Evolutionary conservation across 2,797 vertebrate species (phyloP), one percentile per base, ranked within the genome.

Genomic region (Xenentodon cancila): DNA sequence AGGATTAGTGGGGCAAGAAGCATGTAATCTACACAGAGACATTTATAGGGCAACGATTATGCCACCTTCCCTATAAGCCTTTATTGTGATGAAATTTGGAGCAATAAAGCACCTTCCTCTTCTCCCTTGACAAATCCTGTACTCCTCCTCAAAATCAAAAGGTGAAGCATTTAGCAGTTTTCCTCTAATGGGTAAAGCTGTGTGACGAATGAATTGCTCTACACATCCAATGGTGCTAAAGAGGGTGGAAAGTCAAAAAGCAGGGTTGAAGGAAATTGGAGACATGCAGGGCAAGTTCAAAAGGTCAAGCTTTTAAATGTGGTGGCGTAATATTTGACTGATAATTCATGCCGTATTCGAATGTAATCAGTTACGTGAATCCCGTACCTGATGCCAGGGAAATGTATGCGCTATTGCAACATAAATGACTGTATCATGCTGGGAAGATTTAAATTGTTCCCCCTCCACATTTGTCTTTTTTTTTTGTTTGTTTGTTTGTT

Each of bases 41-140:
- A 81, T 93, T 92, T 92, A 91, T 88, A 90, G 89, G 88, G 84
- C 86, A 84, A 81, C 61, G 81, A 90, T 92, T 92, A 91, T 90
- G 86, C 86, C 91, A 90, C 86, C 87, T 91, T 91, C 81, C 79
- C 79, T 76, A 89, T 87, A 92, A 93, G 90, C 91, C 90, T 91
- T 92, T 89, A 93, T 93, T 93, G 91, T 93, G 91, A 93, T 92
- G 91, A 92, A 93, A 94, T 93, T 91, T 86, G 53, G 73, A 88
- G 91, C 90, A 92, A 93, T 92, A 92, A 93, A 91, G 89, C 86
- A 90, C 85, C 80, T 90, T 86, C 85, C 85, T 74, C 74, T 60
- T 84, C 71, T 89, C 89, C 88, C 80, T 77, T 88, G 86, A 92
- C 87, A 92, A 92, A 92, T 92, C 86, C 87, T 82, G 77, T 84